Conservation (phyloP, 2,888 invertebrate species). For the Andrena praecox region DNA sequence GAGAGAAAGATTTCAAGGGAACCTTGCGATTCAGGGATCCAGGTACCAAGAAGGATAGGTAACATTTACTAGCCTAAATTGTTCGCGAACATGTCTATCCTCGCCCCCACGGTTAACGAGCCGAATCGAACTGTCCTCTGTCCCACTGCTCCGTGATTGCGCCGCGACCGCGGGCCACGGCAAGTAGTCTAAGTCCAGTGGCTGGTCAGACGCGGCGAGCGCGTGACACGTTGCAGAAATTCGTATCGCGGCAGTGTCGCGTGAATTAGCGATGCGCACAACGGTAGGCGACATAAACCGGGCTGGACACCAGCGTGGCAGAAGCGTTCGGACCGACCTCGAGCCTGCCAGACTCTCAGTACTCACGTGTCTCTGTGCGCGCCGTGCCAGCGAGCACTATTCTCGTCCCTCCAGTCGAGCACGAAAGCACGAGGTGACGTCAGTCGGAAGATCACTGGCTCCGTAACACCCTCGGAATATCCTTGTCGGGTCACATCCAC, state of each 20-base stretch:
- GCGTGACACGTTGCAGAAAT: conserved; percentile 39
- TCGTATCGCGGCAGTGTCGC: conserved; percentile 20
- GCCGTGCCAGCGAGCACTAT: conserved; percentile 42
- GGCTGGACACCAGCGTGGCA: background rate
- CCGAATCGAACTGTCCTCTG: too few relatives aligned
- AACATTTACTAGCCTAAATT: too few relatives aligned
- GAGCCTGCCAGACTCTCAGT: conserved; percentile 7
- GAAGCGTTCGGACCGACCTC: background rate
- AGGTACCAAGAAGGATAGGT: too few relatives aligned
- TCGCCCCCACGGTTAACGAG: too few relatives aligned
- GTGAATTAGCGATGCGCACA: conserved; percentile 34
- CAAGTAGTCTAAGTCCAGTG: conserved; percentile 5
- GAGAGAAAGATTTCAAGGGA: too few relatives aligned
- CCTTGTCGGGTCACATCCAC: conserved; percentile 33
- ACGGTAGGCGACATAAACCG: background rate
- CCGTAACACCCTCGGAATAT: conserved; percentile 45
- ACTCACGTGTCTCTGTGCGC: conserved; percentile 54
- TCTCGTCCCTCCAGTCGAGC: conserved; percentile 40
- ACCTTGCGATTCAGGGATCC: too few relatives aligned
- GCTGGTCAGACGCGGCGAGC: conserved; percentile 10
- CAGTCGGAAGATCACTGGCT: conserved; percentile 51
- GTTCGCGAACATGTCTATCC: too few relatives aligned
- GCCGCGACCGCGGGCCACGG: conserved; percentile 15
- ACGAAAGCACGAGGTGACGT: conserved; percentile 50
- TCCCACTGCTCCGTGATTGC: conserved; percentile 1